These are phyloP conservation scores for Xerus inauris DNA, from an alignment of 2,113 vertebrate species.

Conservation along the genomic window DNA sequence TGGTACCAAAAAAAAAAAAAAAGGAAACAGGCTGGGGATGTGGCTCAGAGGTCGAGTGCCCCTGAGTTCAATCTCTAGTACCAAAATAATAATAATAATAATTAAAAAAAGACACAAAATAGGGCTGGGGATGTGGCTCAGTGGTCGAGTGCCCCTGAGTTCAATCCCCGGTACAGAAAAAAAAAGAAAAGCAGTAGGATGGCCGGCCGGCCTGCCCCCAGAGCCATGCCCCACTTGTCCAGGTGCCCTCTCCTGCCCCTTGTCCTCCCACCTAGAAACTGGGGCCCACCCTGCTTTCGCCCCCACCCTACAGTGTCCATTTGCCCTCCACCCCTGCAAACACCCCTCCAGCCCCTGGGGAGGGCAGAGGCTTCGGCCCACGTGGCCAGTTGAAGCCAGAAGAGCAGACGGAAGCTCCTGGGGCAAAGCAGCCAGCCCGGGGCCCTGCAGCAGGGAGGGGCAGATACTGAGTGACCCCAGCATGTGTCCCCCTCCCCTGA, in stretches of 20 bases:
- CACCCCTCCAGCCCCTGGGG: neutral
- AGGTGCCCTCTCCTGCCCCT: neutral
- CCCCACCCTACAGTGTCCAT: neutral
- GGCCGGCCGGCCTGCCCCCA: accelerated
- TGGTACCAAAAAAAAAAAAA: too few species aligned
- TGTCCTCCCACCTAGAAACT: neutral
- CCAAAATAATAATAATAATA: too few species aligned
- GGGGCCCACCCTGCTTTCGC: neutral
- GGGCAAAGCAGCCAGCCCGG: neutral
- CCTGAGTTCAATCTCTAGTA: too few species aligned
- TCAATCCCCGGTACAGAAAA: too few species aligned
- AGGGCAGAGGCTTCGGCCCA: accelerated
- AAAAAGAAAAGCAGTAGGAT: too few species aligned
- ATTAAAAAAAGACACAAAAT: too few species aligned
- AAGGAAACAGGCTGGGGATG: too few species aligned
- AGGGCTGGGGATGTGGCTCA: too few species aligned
- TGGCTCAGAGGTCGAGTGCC: too few species aligned
- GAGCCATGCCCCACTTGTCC: too few species aligned
- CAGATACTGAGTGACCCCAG: neutral
- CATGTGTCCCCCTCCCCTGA: neutral
- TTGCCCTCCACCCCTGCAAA: too few species aligned
- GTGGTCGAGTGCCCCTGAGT: too few species aligned
- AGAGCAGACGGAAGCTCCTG: neutral
- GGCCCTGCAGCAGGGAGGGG: neutral
- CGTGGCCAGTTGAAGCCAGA: accelerated